These are phyloP conservation scores for Xestia rhomboidea DNA, from an alignment of 2,888 invertebrate species.

Conservation along the genomic window DNA sequence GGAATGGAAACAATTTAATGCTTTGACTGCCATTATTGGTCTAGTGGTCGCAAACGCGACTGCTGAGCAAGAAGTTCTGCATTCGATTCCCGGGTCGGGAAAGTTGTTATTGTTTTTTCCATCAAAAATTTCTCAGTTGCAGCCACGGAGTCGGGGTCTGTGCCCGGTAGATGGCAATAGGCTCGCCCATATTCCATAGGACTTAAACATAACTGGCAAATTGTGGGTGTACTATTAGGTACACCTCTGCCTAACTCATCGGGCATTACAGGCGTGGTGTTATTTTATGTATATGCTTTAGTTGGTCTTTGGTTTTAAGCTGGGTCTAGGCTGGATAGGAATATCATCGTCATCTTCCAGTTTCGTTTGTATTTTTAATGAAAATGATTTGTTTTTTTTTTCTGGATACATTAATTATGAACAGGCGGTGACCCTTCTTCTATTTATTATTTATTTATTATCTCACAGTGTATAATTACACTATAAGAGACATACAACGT, in stretches of 20 bases:
- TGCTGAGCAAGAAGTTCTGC: no score
- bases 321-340: not conserved
- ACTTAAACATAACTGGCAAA: no score
- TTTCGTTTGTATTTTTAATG: not conserved
- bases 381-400: not conserved
- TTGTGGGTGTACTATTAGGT: no score
- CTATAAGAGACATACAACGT: no score
- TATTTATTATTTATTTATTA: no score
- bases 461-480: not conserved
- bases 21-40: not conserved
- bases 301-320: not conserved
- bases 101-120: no score
- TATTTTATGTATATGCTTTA: not conserved
- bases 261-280: not conserved
- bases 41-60: no score
- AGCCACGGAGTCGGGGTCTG: no score
- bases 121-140: no score
- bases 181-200: no score
- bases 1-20: not conserved
- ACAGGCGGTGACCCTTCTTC: not conserved
- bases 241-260: not conserved
- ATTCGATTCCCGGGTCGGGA: no score
- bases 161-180: no score
- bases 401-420: not conserved
- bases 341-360: not conserved